A percentile compares a stretch with the other conserved stretches of the same genome.
These are phyloP conservation scores for Conus canariensis DNA, from an alignment of 2,888 invertebrate species.

Conservation along the genomic window DNA sequence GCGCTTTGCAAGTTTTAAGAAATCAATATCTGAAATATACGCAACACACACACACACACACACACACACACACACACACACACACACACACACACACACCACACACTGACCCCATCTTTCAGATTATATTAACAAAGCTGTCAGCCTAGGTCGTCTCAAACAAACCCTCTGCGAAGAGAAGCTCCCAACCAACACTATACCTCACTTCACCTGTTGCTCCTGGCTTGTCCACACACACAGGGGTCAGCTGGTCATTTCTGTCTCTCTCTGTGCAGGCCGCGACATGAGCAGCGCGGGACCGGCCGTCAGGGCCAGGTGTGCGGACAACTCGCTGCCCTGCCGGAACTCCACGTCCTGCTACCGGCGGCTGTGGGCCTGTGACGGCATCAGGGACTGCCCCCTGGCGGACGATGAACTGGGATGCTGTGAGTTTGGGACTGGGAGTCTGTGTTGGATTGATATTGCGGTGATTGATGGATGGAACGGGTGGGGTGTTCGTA, in stretches of 20 bases:
- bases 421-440: neutral
- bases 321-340: conserved; percentile 15
- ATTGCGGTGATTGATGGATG: too few species aligned
- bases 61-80: neutral
- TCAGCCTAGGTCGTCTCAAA: neutral
- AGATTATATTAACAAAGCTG: neutral
- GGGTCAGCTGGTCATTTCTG: too few species aligned
- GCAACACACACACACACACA: too few species aligned
- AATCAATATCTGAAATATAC: too few species aligned
- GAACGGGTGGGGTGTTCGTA: too few species aligned
- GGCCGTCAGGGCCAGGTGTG: neutral
- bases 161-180: neutral
- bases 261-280: neutral
- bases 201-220: neutral
- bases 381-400: conserved; percentile 11
- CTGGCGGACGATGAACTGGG: conserved; percentile 18
- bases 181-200: neutral
- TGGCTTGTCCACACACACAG: too few species aligned
- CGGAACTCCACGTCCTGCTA: conserved; percentile 6
- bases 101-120: neutral
- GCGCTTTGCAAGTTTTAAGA: too few species aligned
- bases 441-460: neutral
- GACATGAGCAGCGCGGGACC: neutral
- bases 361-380: neutral
- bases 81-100: neutral